A percentile compares a stretch with the other conserved stretches of the same genome.
Evolutionary conservation across 2,797 vertebrate genomes (phyloP).

Genomic region (Sphenopsis melanotis): DNA sequence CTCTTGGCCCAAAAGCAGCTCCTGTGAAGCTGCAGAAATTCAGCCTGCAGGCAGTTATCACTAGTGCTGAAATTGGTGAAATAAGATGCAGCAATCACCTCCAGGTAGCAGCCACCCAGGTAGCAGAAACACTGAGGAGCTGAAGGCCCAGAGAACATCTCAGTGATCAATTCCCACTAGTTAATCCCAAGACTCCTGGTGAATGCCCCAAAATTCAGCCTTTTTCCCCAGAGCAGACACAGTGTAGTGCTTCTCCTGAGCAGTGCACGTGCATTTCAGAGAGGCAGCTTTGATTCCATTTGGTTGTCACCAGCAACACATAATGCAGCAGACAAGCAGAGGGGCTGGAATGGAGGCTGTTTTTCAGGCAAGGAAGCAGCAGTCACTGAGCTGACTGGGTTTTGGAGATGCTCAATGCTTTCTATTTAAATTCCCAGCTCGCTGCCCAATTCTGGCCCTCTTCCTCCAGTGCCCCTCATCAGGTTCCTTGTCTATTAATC

Average conservation of each 20-base stretch:
- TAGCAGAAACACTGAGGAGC: neutral
- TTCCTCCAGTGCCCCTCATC: neutral
- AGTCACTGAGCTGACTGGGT: neutral
- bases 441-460: neutral
- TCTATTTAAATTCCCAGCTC: neutral
- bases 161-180: neutral
- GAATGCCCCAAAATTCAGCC: neutral
- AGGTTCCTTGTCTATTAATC: neutral
- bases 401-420: neutral
- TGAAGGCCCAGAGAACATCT: neutral
- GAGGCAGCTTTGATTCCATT: neutral
- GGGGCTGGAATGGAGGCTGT: neutral
- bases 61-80: neutral
- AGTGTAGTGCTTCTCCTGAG: fast-evolving
- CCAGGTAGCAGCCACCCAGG: neutral
- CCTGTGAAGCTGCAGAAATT: neutral
- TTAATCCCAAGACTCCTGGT: neutral
- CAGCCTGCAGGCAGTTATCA: neutral
- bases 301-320: neutral
- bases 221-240: neutral
- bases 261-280: neutral
- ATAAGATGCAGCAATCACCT: neutral
- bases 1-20: neutral
- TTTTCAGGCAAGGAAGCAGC: neutral
- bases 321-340: neutral